Percentiles rank a stretch among this genome's conserved stretches.
phyloP scores from a whole-genome alignment of 2,888 invertebrate species.

The Acrobasis consociella region DNA sequence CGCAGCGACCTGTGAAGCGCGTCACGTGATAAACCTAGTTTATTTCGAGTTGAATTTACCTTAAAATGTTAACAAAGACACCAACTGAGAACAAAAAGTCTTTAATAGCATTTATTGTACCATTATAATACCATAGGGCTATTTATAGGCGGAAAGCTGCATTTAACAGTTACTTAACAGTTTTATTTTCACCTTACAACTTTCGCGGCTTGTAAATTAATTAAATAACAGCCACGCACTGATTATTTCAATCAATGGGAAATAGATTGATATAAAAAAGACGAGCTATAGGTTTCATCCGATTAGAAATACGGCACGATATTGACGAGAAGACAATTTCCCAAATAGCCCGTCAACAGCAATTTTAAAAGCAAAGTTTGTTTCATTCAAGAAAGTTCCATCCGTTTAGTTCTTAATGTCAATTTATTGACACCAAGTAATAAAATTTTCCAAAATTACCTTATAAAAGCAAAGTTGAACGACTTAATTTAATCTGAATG shows the following conservation, averaged over 20 bases:
- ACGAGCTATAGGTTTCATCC: slow-evolving; percentile 26
- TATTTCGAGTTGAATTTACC: not conserved
- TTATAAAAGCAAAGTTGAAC: too few species aligned
- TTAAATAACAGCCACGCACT: slow-evolving; percentile 13
- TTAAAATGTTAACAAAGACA: not conserved
- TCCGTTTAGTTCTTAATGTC: too few species aligned
- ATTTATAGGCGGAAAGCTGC: not conserved
- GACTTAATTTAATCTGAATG: too few species aligned
- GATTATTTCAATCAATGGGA: slow-evolving; percentile 21
- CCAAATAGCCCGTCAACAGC: too few species aligned
- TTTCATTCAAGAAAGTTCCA: too few species aligned
- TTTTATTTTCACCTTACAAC: not conserved
- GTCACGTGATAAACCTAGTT: not conserved
- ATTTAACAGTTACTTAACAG: not conserved
- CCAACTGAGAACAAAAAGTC: too few species aligned
- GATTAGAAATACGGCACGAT: too few species aligned
- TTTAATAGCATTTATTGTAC: not conserved
- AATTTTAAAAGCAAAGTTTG: too few species aligned
- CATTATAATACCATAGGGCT: not conserved
- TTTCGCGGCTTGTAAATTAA: slow-evolving; percentile 5
- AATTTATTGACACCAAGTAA: too few species aligned
- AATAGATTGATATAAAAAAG: slow-evolving; percentile 32
- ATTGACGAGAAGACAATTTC: too few species aligned
- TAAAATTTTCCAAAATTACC: too few species aligned
- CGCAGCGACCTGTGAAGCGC: slow-evolving; percentile 35